Conservation (phyloP, 2,888 invertebrate species). For the Rhyacophila evoluta region DNA sequence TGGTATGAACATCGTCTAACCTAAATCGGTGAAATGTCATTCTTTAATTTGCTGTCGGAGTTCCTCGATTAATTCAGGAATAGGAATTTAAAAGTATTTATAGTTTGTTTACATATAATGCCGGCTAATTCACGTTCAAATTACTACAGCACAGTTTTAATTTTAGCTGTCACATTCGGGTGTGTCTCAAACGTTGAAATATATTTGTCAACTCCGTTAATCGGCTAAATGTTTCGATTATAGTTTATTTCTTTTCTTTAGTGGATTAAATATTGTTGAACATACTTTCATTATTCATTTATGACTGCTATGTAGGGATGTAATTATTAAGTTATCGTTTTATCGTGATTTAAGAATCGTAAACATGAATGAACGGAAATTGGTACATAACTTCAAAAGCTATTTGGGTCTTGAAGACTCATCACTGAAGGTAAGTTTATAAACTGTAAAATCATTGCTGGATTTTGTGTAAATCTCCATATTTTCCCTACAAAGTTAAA, state of each 20-base stretch:
- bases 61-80: neutral
- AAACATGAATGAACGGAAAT: slow-evolving; percentile 70
- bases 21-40: slow-evolving; percentile 46
- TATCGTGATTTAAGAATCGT: slow-evolving; percentile 27
- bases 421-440: slow-evolving; percentile 59
- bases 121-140: neutral
- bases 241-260: neutral
- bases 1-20: slow-evolving; percentile 44
- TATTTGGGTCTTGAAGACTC: slow-evolving; percentile 63
- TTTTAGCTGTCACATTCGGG: slow-evolving; percentile 38
- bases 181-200: slow-evolving; percentile 35
- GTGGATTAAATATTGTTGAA: neutral
- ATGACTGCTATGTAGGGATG: neutral
- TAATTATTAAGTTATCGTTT: neutral
- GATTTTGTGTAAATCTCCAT: no score
- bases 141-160: neutral
- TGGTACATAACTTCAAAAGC: slow-evolving; percentile 70
- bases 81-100: neutral
- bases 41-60: neutral
- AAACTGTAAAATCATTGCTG: neutral
- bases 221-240: neutral
- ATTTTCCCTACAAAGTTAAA: no score
- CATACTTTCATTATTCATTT: neutral
- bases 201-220: slow-evolving; percentile 28
- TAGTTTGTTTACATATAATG: neutral